Evolutionary conservation across 2,113 vertebrate genomes (phyloP), one percentile per base, ranked within the genome.

Genomic region (Peromyscus leucopus): DNA sequence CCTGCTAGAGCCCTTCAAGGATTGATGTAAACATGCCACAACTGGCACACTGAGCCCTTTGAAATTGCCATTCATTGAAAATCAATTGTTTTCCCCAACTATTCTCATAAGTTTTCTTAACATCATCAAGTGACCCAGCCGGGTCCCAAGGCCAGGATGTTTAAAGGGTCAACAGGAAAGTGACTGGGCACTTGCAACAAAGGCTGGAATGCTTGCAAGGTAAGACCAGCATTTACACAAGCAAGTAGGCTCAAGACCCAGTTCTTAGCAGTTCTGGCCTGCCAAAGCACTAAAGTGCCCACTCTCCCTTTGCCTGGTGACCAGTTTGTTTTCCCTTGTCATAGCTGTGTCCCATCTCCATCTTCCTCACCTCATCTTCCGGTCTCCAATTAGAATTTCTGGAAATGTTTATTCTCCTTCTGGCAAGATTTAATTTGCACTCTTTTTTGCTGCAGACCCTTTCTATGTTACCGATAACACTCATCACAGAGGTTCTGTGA

Each of bases 281-380:
- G 15, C 63, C 33, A 7, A 75, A 42, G 24, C 42, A 59, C 16
- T n/a, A 7, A 89, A 51, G 2, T 0, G 1, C 31, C 4, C 33
- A 10, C 33, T 5, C 9, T 11, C 36, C 10, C 16, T 26, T 39
- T 28, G 24, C 1, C 17, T 74, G 7, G 1, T 1, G 24, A 31
- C 31, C 2, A 7, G 36, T 21, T 26, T 57, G 7, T n/a, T 57
- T n/a, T 39, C 22, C 19, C 5, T 88, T 6, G 39, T 74, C 51
- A 89, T 13, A n/a, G 51, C 0, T 39, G 33, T 26, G 16, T 55
- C 12, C 21, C 22, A 72, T 39, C 42, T n/a, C 2, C 8, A 31
- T 59, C 24, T 75, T 11, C 69, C 5, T 31, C 9, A 31, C 15
- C 6, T 63, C 8, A 33, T 46, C 39, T 33, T 31, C 55, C 17